Base-by-base conservation (phyloP, 2,797 vertebrate species). In the Nannoperca obscura region DNA sequence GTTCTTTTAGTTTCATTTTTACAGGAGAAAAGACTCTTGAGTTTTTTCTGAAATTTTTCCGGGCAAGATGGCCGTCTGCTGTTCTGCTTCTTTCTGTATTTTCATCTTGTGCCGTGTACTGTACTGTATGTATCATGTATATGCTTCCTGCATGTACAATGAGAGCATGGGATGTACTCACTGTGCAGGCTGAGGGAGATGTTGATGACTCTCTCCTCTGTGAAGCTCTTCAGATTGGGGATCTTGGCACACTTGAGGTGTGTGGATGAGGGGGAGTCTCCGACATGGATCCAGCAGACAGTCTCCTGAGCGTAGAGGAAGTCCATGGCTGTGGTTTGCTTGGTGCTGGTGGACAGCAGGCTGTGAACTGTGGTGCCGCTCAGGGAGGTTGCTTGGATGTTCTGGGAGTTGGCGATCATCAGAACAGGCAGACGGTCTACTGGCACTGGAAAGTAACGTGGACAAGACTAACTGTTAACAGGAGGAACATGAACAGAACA, bases 311-410 rank as follows among this genome's bases (percentile, higher is more conserved):
- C 79, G 0, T 99, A 99, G 77, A 96, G 95, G 93, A 99, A 99
- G 94, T 99, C 98, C 98, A 99, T 99, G 92, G 97, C 98, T 0
- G 97, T 98, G 85, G 97, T 98, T 93, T 99, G 97, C 80, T 98
- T 97, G 46, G 98, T 98, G 30, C 95, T 97, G 74, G 96, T 97
- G 78, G 97, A 97, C 17, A 96, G 95, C 80, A 97, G 95, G 84
- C 96, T 97, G 87, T 96, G 96, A 81, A 97, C 94, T 0, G 96
- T 94, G 46, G 93, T 92, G 10, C 98, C 97, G 0, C 94, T 98
- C 86, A 99, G 94, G 76, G 96, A 98, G 0, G 97, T 98, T 81
- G 97, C 97, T 85, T 99, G 95, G 92, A 99, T 98, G 95, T 97
- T 99, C 93, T 99, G 97, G 36, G 97, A 97, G 92, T 98, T 99